Evolutionary conservation across 2,113 vertebrate species (phyloP).

Genomic region (Arvicanthis niloticus): DNA sequence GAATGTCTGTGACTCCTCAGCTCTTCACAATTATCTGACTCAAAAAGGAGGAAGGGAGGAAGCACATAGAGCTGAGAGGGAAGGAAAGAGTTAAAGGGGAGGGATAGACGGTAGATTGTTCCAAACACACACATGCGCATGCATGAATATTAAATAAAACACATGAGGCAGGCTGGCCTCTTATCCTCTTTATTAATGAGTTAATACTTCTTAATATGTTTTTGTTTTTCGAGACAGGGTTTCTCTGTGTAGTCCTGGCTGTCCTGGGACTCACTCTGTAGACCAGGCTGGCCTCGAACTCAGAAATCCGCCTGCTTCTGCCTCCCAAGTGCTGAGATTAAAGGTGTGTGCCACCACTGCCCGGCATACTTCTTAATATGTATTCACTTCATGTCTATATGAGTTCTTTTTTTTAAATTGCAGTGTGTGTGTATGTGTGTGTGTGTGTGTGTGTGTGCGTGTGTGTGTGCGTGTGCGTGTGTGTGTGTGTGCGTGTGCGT

Average conservation of each 20-base stretch:
- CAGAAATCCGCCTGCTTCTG: no score
- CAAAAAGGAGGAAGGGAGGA: not conserved
- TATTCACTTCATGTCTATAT: not conserved
- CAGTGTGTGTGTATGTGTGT: not conserved
- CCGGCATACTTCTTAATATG: not conserved
- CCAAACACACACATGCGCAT: not conserved
- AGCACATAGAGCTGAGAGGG: not conserved
- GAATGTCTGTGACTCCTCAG: conserved; percentile 12
- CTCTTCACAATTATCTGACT: conserved; percentile 31
- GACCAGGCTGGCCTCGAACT: no score
- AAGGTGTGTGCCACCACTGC: no score
- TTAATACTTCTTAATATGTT: not conserved
- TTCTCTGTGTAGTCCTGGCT: no score
- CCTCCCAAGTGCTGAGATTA: no score
- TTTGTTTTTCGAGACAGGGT: no score
- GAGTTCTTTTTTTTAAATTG: not conserved
- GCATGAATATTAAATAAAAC: not conserved
- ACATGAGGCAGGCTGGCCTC: not conserved
- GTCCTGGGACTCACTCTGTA: no score
- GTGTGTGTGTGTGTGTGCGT: not conserved
- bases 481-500: not conserved
- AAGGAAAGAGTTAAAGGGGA: not conserved
- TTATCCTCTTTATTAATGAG: not conserved
- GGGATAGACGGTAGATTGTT: not conserved
- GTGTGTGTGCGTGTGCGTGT: not conserved